These are phyloP conservation scores for Buphagus erythrorhynchus DNA, from an alignment of 2,797 vertebrate genomes.

Conservation along the genomic window DNA sequence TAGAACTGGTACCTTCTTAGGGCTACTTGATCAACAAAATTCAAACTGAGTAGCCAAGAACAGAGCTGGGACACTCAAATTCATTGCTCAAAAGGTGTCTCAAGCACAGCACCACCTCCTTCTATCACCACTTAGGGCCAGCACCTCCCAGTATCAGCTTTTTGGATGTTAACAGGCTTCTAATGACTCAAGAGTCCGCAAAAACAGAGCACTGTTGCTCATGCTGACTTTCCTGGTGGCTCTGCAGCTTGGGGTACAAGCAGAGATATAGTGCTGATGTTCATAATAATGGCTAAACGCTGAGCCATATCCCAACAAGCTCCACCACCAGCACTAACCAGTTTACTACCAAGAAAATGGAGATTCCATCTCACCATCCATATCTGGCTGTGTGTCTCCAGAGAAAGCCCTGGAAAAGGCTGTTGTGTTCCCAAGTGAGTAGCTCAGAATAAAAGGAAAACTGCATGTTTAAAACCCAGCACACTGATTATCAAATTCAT, in stretches of 20 bases:
- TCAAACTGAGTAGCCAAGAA: neutral
- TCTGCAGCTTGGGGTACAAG: neutral
- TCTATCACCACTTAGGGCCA: neutral
- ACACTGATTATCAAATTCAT: neutral
- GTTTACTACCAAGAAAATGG: neutral
- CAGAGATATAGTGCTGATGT: neutral
- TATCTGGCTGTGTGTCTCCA: neutral
- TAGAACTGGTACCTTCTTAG: neutral
- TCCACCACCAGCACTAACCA: neutral
- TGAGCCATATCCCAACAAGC: neutral
- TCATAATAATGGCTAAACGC: neutral
- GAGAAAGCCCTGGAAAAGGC: neutral
- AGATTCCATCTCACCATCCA: neutral
- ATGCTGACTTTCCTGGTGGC: neutral
- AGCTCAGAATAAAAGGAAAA: neutral
- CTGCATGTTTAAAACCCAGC: neutral
- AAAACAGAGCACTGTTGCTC: fast-evolving
- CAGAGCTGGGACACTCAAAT: neutral
- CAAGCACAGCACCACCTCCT: neutral
- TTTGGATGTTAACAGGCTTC: neutral
- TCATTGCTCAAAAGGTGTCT: neutral
- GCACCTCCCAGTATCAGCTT: neutral
- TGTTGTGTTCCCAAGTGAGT: neutral
- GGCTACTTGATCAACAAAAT: neutral
- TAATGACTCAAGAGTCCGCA: neutral